Base-by-base conservation (phyloP, 2,113 vertebrate genomes). In the Sialia sialis region DNA sequence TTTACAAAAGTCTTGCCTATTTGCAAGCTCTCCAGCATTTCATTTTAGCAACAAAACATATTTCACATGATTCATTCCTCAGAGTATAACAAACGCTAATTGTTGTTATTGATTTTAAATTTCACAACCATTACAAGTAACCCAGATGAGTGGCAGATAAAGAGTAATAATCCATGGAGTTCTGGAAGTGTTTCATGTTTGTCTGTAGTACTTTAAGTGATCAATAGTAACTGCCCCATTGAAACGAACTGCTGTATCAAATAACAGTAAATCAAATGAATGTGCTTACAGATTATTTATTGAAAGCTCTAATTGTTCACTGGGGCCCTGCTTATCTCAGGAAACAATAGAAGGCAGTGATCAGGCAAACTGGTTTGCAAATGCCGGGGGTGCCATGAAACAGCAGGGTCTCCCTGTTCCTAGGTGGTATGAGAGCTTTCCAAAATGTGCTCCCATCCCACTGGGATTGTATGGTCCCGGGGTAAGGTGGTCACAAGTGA, bases 211-310 rank as follows among this genome's bases (percentile, higher is more conserved):
- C 97, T 98, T 98, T 97, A 97, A 87, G 97, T 98, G 98, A 98
- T 98, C 98, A 98, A 98, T 98, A 98, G 98, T 98, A 98, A 98
- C 97, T 98, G 98, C 98, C 98, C 98, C 98, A 98, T 98, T 98
- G 98, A 98, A 98, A 98, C 98, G 98, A 98, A 98, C 98, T 97
- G 98, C 97, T 98, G 96, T 98, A 98, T 98, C 98, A 98, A 98
- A 98, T 98, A 98, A 98, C 98, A 98, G 96, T 98, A 98, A 98
- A 98, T 98, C 98, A 98, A 97, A 98, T 96, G 97, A 98, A 98
- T 98, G 98, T 98, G 96, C 98, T 98, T 98, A 98, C 97, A 98
- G 98, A 98, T 98, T 98, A 98, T 98, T 98, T 98, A 98, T 98
- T 98, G 98, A 98, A 97, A 98, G 98, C 97, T 98, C 97, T 98